These are phyloP conservation scores for Pseudomugil gertrudae DNA, from an alignment of 2,797 vertebrate genomes.

Conservation along the genomic window DNA sequence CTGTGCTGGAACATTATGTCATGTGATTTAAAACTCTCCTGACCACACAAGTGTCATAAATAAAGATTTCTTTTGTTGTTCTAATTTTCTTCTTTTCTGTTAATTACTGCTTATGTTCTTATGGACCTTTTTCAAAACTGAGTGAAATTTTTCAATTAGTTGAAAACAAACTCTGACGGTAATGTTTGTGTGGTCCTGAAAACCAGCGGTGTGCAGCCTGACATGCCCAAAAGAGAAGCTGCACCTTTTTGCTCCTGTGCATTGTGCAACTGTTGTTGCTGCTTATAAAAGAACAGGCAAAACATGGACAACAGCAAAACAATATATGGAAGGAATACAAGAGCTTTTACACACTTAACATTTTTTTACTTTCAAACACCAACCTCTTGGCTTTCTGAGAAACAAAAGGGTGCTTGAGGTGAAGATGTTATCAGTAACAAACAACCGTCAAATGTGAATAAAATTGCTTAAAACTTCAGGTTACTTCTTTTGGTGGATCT, in stretches of 20 bases:
- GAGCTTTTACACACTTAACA: background rate
- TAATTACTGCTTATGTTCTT: too few species aligned
- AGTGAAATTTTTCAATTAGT: too few species aligned
- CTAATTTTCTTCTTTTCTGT: too few species aligned
- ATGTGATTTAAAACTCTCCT: background rate
- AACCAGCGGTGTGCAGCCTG: too few species aligned
- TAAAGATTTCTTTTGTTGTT: background rate
- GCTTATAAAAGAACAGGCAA: background rate
- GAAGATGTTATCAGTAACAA: background rate
- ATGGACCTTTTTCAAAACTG: too few species aligned
- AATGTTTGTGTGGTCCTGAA: too few species aligned
- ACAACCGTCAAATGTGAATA: background rate
- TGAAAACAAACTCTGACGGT: too few species aligned
- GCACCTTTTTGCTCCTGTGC: background rate
- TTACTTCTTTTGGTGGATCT: background rate
- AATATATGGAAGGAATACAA: background rate
- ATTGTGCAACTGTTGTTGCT: background rate
- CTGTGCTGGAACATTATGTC: too few species aligned
- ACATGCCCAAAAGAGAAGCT: too few species aligned
- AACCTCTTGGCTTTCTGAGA: background rate
- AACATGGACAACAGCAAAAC: background rate
- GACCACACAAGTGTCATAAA: background rate
- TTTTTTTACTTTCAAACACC: background rate
- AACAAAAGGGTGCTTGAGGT: background rate
- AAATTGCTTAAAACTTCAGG: too few species aligned